A percentile compares a stretch with the other conserved stretches of the same genome.
These are phyloP conservation scores for Turritopsis dohrnii DNA, from an alignment of 30 jellyfish, hydroid and myxozoan genomes.

Conservation along the genomic window DNA sequence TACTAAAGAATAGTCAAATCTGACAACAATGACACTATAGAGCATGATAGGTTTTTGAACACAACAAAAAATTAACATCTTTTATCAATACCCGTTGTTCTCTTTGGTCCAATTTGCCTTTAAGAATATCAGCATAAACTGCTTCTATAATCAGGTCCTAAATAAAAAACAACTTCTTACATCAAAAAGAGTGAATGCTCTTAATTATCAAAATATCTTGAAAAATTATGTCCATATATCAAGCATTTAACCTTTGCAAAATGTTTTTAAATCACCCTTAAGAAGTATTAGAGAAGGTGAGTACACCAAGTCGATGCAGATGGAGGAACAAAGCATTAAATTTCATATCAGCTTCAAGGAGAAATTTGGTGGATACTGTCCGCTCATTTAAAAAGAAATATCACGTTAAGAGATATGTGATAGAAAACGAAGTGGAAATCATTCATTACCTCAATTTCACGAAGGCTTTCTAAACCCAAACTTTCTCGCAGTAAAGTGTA, in stretches of 20 bases:
- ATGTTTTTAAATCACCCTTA: too few species aligned
- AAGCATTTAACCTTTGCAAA: too few species aligned
- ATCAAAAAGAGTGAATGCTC: too few species aligned
- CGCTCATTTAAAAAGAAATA: too few species aligned
- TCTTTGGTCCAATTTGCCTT: slow-evolving; percentile 86
- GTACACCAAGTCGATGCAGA: too few species aligned
- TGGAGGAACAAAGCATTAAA: too few species aligned
- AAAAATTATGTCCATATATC: too few species aligned
- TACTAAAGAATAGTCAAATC: background rate
- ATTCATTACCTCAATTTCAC: slow-evolving; percentile 71
- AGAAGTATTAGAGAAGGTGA: too few species aligned
- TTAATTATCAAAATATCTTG: too few species aligned
- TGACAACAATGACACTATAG: background rate
- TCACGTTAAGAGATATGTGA: too few species aligned
- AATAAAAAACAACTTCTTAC: background rate
- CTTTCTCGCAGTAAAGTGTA: slow-evolving; percentile 50
- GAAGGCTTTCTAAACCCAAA: slow-evolving; percentile 59
- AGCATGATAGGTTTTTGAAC: background rate
- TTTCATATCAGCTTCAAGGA: too few species aligned
- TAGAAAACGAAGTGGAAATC: background rate
- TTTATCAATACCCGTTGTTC: slow-evolving; percentile 55
- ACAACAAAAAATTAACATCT: background rate
- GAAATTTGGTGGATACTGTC: too few species aligned
- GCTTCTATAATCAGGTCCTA: slow-evolving; percentile 94
- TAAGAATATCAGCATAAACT: slow-evolving; percentile 70